Percentiles rank a stretch among this genome's conserved stretches.
These are phyloP conservation scores for Gila robusta DNA, from an alignment of 2,797 vertebrate species.

Conservation along the genomic window DNA sequence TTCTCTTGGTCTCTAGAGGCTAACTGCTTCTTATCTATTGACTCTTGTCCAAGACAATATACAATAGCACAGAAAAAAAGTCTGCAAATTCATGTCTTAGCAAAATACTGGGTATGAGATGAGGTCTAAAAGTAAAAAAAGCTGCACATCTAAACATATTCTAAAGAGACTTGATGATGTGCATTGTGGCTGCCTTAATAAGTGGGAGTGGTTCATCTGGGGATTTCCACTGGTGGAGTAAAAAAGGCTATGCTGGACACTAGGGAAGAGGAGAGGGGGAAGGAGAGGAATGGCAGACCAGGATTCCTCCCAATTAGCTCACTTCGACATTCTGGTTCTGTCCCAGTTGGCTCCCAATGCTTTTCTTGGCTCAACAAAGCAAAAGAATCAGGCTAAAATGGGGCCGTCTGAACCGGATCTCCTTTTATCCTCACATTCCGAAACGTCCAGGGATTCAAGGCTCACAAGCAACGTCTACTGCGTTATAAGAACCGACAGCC, in stretches of 20 bases:
- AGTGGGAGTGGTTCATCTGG: conserved; percentile 50
- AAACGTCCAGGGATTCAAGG: conserved; percentile 38
- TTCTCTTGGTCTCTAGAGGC: conserved; percentile 59
- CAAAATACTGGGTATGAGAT: not conserved
- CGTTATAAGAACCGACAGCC: not conserved
- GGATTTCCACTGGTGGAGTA: conserved; percentile 44
- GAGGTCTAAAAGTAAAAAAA: not conserved
- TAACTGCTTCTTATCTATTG: conserved; percentile 66
- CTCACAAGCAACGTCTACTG: conserved; percentile 32
- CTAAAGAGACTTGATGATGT: conserved; percentile 40
- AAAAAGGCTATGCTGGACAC: conserved; percentile 41
- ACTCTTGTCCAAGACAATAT: conserved; percentile 68
- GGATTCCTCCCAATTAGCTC: conserved; percentile 58
- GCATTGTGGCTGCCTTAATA: conserved; percentile 46
- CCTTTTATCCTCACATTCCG: conserved; percentile 46
- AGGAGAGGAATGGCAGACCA: conserved; percentile 35
- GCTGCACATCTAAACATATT: conserved; percentile 26
- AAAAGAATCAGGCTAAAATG: conserved; percentile 49
- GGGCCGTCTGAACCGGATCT: conserved; percentile 25
- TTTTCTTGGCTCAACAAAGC: conserved; percentile 56
- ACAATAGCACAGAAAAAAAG: not conserved
- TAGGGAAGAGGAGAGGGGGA: conserved; percentile 7
- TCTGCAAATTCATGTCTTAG: conserved; percentile 7
- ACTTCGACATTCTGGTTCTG: conserved; percentile 54
- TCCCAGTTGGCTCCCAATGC: conserved; percentile 56